Base-by-base conservation (phyloP, 2,797 vertebrate species). In the Acipenser oxyrinchus region DNA sequence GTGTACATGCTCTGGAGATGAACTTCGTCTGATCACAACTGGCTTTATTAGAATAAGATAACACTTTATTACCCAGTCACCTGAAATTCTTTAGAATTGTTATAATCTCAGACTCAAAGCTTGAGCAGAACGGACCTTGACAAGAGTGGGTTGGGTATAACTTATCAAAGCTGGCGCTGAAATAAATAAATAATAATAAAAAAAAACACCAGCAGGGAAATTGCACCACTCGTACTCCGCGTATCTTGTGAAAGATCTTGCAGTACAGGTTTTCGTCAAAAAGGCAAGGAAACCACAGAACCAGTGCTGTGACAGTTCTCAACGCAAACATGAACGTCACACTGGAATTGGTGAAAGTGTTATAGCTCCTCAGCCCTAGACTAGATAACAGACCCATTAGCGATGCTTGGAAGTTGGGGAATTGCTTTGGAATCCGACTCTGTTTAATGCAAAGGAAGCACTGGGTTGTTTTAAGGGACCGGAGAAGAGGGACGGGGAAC, bases 1-100 rank as follows among this genome's bases (percentile, higher is more conserved):
- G 64, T 74, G 72, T 71, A 64, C 18, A 67, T 73, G 57, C 66
- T 68, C 74, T 60, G 67, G 70, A 62, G 74, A 69, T 88, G 88
- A 89, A 84, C 87, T 90, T 91, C 82, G 81, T 79, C 85, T 87
- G 83, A 87, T 88, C 84, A 83, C 82, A 84, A 83, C 86, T 82
- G 68, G 79, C 72, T 90, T 90, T 88, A 90, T 91, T 88, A 86
- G 85, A 67, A 73, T 75, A 66, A 81, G 86, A 89, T 89, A 83
- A 86, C 75, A 73, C 69, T 87, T 88, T 86, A 89, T 83, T 79
- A 76, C 83, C 72, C 75, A 80, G 83, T 84, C 83, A 85, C 82
- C 72, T 69, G 69, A 63, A 79, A 75, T 75, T 70, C 71, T 69
- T 61, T 52, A 6, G 49, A 73, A 76, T 10, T 37, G 23, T 37